Base-by-base conservation (phyloP, 2,113 vertebrate genomes). In the Dascyllus trimaculatus region DNA sequence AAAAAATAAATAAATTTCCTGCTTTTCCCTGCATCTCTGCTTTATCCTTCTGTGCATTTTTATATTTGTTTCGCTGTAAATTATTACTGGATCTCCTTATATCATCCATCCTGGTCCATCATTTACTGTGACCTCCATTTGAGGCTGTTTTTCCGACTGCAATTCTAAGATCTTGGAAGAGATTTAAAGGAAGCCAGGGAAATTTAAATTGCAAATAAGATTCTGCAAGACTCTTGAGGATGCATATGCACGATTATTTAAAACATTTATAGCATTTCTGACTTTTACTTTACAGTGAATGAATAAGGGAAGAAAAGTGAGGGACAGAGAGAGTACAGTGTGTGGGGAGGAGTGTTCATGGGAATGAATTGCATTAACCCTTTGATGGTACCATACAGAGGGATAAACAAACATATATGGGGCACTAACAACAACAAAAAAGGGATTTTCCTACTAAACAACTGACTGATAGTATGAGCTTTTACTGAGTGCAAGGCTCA, bases 191-290 rank as follows among this genome's bases (percentile, higher is more conserved):
- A 59, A 71, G 11, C 1, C 1, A n/a, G 29, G 18, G 11, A n/a
- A 21, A 81, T 85, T 80, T 78, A 53, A 70, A 81, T 76, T 79
- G 78, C 85, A 81, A 79, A 80, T 82, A 56, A 51, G 75, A 49
- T 56, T 51, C n/a, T 38, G 64, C 10, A 43, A 61, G 60, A 68
- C 78, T 69, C 64, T 26, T 1, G 57, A 62, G 67, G 58, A 74
- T 29, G 59, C 26, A 49, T 25, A 46, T 49, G 64, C 4, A 0
- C 0, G 0, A 35, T 74, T 48, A 51, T 62, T 75, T 74, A 57
- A 86, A 80, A 81, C 40, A 77, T 81, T 65, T 58, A 70, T 77
- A 61, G 58, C 9, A 45, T 72, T 71, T 79, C 43, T 84, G 62
- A 19, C 22, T 82, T 83, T 73, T 63, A 43, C 72, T 78, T 68